Evolutionary conservation across 2,888 invertebrate species (phyloP).

Genomic region (Nesidiocoris tenuis): DNA sequence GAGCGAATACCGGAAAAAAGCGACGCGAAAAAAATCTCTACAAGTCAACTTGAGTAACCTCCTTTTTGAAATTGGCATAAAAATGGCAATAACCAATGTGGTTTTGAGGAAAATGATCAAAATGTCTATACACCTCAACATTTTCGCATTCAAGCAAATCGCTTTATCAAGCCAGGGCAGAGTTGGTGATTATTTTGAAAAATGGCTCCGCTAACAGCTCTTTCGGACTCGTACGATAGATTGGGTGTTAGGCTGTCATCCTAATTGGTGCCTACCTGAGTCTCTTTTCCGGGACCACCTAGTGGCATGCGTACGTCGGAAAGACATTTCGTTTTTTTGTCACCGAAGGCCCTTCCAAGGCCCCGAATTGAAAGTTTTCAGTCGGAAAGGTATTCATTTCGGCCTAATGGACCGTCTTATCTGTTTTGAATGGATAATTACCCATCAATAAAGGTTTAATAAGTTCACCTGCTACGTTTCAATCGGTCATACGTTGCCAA

Average conservation of each 20-base stretch:
- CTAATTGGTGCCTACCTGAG: background rate
- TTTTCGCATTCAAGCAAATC: too few relatives aligned
- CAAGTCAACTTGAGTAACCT: too few relatives aligned
- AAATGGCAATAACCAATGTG: too few relatives aligned
- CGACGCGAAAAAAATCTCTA: too few relatives aligned
- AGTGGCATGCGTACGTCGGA: background rate
- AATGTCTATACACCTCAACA: too few relatives aligned
- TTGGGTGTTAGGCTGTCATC: background rate
- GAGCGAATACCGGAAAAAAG: too few relatives aligned
- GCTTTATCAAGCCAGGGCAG: too few relatives aligned
- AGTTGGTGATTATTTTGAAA: background rate
- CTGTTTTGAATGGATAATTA: background rate
- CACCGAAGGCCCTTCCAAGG: background rate
- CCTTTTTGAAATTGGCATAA: too few relatives aligned
- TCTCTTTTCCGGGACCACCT: background rate
- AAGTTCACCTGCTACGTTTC: background rate
- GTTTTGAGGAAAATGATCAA: too few relatives aligned
- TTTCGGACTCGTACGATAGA: background rate
- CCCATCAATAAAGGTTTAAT: background rate
- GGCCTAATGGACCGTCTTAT: background rate
- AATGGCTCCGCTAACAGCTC: background rate
- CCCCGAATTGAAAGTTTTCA: background rate
- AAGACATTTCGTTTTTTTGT: background rate
- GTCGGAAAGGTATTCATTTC: background rate
- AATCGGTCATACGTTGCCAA: background rate